Evolutionary conservation across 2,888 invertebrate species (phyloP).

Genomic region (Diplazon laetatorius): DNA sequence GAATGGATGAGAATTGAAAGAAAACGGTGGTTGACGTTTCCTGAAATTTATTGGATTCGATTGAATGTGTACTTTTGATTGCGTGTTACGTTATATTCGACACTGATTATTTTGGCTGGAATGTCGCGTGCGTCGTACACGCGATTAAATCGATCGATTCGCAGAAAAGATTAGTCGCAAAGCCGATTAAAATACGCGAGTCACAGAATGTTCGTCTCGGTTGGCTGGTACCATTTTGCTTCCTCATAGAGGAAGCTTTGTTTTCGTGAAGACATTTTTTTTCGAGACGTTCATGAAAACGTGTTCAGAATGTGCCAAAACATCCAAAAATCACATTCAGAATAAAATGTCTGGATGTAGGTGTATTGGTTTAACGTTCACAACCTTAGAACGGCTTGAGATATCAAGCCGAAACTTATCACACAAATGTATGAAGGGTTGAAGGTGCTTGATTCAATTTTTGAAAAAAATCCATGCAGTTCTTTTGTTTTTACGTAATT

Average conservation of each 20-base stretch:
- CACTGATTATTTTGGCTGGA: background rate
- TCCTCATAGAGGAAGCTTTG: background rate
- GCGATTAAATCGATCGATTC: constrained; percentile 5
- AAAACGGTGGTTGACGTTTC: background rate
- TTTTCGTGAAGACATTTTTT: too few relatives aligned
- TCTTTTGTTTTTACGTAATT: too few relatives aligned
- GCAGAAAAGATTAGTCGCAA: background rate
- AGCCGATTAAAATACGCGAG: constrained; percentile 1
- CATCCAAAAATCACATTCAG: too few relatives aligned
- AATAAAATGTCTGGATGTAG: too few relatives aligned
- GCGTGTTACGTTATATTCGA: background rate
- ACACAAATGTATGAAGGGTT: too few relatives aligned
- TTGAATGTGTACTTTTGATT: background rate
- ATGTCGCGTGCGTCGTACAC: background rate
- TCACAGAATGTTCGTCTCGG: background rate
- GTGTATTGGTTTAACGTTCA: too few relatives aligned
- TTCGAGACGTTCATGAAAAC: too few relatives aligned
- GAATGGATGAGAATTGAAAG: background rate
- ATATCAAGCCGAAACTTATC: too few relatives aligned
- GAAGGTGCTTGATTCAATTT: too few relatives aligned
- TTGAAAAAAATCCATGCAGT: too few relatives aligned
- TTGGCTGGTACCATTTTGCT: background rate
- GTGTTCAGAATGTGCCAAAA: too few relatives aligned
- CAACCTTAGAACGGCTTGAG: too few relatives aligned
- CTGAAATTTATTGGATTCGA: background rate